Evolutionary conservation across 1,140 invertebrate genomes (phyloP).

Genomic region (Drosophila leontia): DNA sequence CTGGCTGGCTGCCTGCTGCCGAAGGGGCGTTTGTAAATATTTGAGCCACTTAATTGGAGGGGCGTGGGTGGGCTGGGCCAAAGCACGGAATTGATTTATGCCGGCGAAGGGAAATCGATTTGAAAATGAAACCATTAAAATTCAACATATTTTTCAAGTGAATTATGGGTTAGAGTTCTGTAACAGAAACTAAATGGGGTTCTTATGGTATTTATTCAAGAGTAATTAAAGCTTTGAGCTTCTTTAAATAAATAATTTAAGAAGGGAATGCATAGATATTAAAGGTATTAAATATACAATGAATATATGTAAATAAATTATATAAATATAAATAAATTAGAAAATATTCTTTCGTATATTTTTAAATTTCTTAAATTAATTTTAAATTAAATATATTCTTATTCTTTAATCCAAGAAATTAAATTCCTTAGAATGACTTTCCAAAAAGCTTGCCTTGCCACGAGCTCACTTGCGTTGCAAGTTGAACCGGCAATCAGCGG

Average conservation of each 20-base stretch:
- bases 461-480: constrained; percentile 40
- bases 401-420: neutral
- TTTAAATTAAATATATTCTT: neutral
- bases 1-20: neutral
- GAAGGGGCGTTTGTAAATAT: constrained; percentile 77
- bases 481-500: constrained; percentile 74
- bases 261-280: neutral
- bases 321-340: neutral
- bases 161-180: constrained; percentile 10
- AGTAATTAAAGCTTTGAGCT: neutral
- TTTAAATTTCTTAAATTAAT: neutral
- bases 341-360: neutral
- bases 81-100: constrained; percentile 68
- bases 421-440: constrained; percentile 38
- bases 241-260: neutral
- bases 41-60: constrained; percentile 78
- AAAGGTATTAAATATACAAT: too few species aligned
- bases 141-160: constrained; percentile 35
- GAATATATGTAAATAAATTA: neutral
- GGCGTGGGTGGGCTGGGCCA: constrained; percentile 36
- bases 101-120: constrained; percentile 48
- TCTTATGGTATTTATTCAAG: neutral
- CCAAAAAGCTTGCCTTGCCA: constrained; percentile 15
- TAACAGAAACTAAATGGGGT: neutral
- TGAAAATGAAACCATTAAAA: constrained; percentile 36